These are phyloP conservation scores for Trachelus tabidus DNA, from an alignment of 2,888 invertebrate species.

Conservation along the genomic window DNA sequence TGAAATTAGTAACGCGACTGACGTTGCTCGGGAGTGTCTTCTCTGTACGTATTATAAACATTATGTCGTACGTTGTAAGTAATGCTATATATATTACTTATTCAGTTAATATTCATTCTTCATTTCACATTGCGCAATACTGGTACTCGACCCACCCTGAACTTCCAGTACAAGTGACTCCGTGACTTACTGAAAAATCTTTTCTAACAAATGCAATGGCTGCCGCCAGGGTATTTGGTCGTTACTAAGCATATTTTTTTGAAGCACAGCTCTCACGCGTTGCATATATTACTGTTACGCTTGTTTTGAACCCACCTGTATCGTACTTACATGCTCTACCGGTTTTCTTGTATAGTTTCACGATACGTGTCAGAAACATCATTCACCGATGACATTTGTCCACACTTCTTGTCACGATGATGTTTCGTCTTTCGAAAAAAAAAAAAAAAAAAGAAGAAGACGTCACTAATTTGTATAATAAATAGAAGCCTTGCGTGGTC, in stretches of 20 bases:
- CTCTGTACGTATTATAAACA: neutral
- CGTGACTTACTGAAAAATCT: neutral
- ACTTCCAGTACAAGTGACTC: neutral
- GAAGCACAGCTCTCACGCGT: neutral
- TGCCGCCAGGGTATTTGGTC: conserved; percentile 25
- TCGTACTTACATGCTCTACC: neutral
- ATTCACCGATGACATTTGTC: neutral
- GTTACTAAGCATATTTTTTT: conserved; percentile 23
- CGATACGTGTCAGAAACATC: neutral
- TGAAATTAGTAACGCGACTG: neutral
- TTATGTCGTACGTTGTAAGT: neutral
- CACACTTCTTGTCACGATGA: neutral
- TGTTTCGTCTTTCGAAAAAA: neutral
- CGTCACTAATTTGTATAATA: neutral
- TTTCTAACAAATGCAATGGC: conserved; percentile 24
- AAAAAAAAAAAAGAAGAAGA: neutral
- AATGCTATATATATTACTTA: neutral
- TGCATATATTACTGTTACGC: neutral
- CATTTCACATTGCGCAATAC: neutral
- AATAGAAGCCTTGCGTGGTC: neutral
- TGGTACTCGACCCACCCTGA: neutral
- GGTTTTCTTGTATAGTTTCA: neutral
- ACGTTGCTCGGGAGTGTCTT: neutral
- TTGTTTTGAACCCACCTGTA: neutral
- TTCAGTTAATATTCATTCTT: neutral